A percentile compares a stretch with the other conserved stretches of the same genome.
These are phyloP conservation scores for Acipenser oxyrinchus DNA, from an alignment of 2,797 vertebrate species.

Conservation along the genomic window DNA sequence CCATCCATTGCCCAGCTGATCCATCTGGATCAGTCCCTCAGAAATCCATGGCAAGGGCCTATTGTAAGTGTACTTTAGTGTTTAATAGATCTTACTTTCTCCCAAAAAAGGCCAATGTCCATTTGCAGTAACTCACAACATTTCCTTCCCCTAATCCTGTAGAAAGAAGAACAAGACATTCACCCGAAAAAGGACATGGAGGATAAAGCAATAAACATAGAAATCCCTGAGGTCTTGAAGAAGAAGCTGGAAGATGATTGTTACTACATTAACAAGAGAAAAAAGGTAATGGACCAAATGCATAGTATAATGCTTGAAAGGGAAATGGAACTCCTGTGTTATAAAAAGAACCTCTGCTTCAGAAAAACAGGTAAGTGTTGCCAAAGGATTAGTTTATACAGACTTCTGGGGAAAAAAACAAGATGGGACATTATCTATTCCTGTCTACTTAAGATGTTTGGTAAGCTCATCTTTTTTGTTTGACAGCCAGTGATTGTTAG, in stretches of 20 bases:
- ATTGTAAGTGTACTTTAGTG: too few species aligned
- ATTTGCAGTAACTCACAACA: too few species aligned
- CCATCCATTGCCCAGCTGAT: too few species aligned
- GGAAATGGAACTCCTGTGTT: not conserved
- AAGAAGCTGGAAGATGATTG: conserved; percentile 97
- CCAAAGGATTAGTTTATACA: not conserved
- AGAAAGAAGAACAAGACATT: conserved; percentile 81
- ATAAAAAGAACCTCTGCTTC: not conserved
- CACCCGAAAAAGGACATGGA: conserved; percentile 79
- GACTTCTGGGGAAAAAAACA: not conserved
- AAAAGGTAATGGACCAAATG: conserved; percentile 63
- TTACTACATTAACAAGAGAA: conserved; percentile 94
- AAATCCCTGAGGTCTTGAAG: conserved; percentile 89
- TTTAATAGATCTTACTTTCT: too few species aligned
- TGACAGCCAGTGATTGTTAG: not conserved
- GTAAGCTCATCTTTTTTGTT: not conserved
- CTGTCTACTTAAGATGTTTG: not conserved
- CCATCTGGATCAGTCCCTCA: too few species aligned
- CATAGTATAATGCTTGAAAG: not conserved
- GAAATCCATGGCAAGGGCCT: too few species aligned
- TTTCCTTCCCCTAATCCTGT: conserved; percentile 8
- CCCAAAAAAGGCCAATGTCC: too few species aligned
- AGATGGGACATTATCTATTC: not conserved
- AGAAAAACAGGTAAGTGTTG: not conserved
- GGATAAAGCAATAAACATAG: conserved; percentile 83